Conservation (phyloP, 2,888 invertebrate species). For the Macrophya annulata region DNA sequence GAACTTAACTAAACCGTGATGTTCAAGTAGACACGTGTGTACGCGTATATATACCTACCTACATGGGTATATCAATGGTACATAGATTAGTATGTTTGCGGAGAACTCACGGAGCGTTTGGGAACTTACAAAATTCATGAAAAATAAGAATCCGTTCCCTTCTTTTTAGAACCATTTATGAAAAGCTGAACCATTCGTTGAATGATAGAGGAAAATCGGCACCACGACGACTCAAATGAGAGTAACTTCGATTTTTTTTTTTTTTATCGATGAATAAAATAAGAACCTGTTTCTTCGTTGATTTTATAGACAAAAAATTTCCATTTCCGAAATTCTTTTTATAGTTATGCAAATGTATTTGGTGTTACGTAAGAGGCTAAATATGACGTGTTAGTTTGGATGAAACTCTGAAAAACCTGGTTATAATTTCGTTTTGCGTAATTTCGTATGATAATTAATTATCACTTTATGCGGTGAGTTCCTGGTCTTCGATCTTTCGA, state of each 20-base stretch:
- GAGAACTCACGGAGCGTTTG: neutral
- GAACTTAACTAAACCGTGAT: slow-evolving; percentile 59
- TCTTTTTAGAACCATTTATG: neutral
- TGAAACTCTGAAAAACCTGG: neutral
- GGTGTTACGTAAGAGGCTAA: neutral
- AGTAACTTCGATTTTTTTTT: neutral
- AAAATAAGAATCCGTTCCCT: neutral
- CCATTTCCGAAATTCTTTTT: slow-evolving; percentile 20
- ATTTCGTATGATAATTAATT: neutral
- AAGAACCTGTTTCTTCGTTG: neutral
- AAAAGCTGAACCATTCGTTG: neutral
- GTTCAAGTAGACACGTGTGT: slow-evolving; percentile 54
- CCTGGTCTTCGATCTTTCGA: neutral
- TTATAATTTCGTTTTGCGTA: neutral
- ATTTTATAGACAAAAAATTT: neutral
- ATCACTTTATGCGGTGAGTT: neutral
- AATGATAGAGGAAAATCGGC: neutral
- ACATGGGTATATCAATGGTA: neutral
- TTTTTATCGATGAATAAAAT: neutral
- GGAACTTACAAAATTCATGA: neutral
- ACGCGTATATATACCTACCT: slow-evolving; percentile 1
- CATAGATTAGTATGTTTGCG: slow-evolving; percentile 31
- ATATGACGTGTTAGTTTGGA: neutral
- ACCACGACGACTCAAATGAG: neutral
- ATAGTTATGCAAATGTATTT: neutral